phyloP scores from a whole-genome alignment of 2,888 invertebrate genomes.

The Dioctria linearis region DNA sequence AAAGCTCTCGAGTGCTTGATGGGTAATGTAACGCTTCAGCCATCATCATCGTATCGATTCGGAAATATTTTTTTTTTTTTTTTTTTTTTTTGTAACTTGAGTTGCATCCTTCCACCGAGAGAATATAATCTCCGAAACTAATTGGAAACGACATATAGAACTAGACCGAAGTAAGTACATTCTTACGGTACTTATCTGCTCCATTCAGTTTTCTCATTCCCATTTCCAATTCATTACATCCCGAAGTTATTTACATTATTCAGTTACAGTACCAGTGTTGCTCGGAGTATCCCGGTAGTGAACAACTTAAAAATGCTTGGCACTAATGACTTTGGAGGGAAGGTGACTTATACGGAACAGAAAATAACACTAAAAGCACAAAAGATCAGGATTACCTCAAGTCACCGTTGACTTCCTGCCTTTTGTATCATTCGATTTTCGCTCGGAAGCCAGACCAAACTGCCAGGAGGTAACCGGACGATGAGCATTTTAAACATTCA shows the following conservation, averaged over 20 bases:
- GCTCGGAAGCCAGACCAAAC: too few species aligned
- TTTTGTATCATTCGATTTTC: too few species aligned
- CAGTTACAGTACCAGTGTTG: neutral
- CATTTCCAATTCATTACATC: conserved; percentile 45
- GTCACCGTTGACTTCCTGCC: too few species aligned
- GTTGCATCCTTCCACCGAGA: neutral
- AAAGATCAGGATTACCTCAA: too few species aligned
- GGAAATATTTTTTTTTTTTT: neutral
- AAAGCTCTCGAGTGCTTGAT: neutral
- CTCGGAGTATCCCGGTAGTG: too few species aligned
- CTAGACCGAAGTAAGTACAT: neutral
- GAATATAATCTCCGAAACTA: conserved; percentile 35
- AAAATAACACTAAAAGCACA: too few species aligned
- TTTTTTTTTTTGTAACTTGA: neutral
- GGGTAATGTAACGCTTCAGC: neutral
- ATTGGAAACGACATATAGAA: neutral
- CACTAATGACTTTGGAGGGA: too few species aligned
- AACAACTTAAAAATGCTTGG: too few species aligned
- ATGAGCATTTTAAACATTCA: too few species aligned
- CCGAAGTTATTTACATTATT: conserved; percentile 24
- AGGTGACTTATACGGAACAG: too few species aligned
- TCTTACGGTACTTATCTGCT: neutral
- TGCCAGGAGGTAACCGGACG: too few species aligned
- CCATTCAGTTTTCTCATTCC: neutral
- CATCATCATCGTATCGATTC: neutral